A percentile compares a stretch with the other conserved stretches of the same genome.
These are phyloP conservation scores for Nomada ferruginata DNA, from an alignment of 2,888 invertebrate genomes.

Conservation along the genomic window DNA sequence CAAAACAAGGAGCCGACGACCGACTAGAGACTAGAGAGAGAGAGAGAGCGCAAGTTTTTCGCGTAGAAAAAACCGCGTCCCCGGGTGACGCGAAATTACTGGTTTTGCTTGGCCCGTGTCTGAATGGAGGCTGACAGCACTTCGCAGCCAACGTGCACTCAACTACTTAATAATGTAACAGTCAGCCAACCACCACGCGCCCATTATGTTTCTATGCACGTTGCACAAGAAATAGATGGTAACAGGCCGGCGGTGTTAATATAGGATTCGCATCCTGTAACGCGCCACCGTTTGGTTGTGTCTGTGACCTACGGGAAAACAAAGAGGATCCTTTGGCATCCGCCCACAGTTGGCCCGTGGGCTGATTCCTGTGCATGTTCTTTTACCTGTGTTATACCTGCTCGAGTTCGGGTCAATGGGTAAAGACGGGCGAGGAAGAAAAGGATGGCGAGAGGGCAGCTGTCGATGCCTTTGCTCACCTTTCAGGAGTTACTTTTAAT, in stretches of 20 bases:
- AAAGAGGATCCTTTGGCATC: constrained; percentile 19
- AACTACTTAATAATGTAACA: constrained; percentile 82
- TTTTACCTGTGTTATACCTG: constrained; percentile 1
- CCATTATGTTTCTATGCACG: constrained; percentile 78
- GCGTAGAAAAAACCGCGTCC: constrained; percentile 22
- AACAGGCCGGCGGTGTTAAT: constrained; percentile 68
- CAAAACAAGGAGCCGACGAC: background rate
- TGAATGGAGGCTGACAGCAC: constrained; percentile 80
- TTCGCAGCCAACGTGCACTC: constrained; percentile 80
- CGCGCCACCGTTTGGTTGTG: constrained; percentile 47
- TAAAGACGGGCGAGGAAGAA: background rate
- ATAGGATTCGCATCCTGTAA: constrained; percentile 70
- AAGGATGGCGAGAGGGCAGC: background rate
- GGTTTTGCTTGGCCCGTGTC: constrained; percentile 65
- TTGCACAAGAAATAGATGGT: constrained; percentile 69
- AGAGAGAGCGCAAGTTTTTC: constrained; percentile 10
- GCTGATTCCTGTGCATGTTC: constrained; percentile 5
- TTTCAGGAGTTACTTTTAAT: constrained; percentile 49
- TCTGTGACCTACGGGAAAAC: constrained; percentile 49
- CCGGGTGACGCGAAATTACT: constrained; percentile 55
- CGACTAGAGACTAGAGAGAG: constrained; percentile 6
- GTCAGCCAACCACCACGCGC: constrained; percentile 79
- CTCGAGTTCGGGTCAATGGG: constrained; percentile 2
- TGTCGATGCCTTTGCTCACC: constrained; percentile 26
- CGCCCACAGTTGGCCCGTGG: background rate